phyloP scores from a whole-genome alignment of 2,888 invertebrate genomes.

The Morpho achilles region DNA sequence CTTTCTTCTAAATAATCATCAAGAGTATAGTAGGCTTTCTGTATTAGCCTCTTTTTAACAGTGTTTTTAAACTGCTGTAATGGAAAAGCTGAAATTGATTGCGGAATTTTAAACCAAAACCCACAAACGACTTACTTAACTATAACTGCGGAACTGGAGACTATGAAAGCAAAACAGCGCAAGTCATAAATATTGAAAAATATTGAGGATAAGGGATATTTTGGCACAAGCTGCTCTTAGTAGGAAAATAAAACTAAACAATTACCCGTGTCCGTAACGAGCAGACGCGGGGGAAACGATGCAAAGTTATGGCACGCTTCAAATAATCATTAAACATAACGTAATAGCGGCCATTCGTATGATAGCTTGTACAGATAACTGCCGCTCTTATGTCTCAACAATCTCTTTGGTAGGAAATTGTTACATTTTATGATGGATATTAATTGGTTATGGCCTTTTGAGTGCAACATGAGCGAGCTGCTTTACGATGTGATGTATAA shows the following conservation, averaged over 20 bases:
- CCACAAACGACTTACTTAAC: too few species aligned
- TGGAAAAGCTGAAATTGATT: too few species aligned
- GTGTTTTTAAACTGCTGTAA: too few species aligned
- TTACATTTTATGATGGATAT: slow-evolving; percentile 62
- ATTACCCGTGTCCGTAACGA: slow-evolving; percentile 20
- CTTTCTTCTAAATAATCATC: too few species aligned
- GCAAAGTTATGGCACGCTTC: slow-evolving; percentile 67
- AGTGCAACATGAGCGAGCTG: slow-evolving; percentile 60
- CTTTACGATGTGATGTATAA: slow-evolving; percentile 47
- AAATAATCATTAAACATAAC: slow-evolving; percentile 75
- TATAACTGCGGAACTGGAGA: too few species aligned
- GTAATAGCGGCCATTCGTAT: slow-evolving; percentile 61
- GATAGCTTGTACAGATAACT: slow-evolving; percentile 70
- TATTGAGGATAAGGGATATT: too few species aligned
- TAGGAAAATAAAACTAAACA: slow-evolving; percentile 10
- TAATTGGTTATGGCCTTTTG: slow-evolving; percentile 71
- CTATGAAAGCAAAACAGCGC: too few species aligned
- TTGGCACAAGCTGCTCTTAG: too few species aligned
- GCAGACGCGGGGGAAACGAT: slow-evolving; percentile 52
- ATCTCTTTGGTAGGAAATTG: slow-evolving; percentile 65
- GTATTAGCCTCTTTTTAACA: too few species aligned
- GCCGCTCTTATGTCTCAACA: slow-evolving; percentile 66
- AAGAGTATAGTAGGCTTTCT: too few species aligned
- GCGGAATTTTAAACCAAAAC: too few species aligned
- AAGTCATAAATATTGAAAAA: too few species aligned